phyloP scores from a whole-genome alignment of 2,888 invertebrate species.

The Orgyia antiqua region DNA sequence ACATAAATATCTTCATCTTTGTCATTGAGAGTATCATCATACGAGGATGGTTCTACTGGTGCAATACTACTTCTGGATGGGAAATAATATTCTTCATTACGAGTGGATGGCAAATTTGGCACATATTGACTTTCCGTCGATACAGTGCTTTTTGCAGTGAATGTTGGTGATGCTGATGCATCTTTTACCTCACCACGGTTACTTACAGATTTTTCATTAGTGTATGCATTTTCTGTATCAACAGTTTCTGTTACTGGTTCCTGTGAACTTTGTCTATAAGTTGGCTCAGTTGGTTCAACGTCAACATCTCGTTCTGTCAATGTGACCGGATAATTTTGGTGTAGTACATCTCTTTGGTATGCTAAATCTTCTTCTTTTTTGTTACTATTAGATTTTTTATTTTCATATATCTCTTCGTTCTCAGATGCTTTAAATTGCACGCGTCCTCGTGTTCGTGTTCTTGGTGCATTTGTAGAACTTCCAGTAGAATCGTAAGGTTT shows the following conservation, averaged over 20 bases:
- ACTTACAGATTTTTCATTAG: slow-evolving; percentile 57
- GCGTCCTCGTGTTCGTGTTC: slow-evolving; percentile 69
- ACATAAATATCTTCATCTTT: slow-evolving; percentile 41
- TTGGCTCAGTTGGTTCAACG: slow-evolving; percentile 66
- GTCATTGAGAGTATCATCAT: slow-evolving; percentile 36
- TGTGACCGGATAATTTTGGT: slow-evolving; percentile 81
- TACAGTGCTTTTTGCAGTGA: slow-evolving; percentile 34
- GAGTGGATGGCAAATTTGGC: slow-evolving; percentile 37
- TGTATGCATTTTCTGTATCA: slow-evolving; percentile 66
- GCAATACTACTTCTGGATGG: slow-evolving; percentile 43
- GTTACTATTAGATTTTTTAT: slow-evolving; percentile 35
- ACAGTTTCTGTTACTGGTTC: slow-evolving; percentile 40
- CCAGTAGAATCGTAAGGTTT: slow-evolving; percentile 45
- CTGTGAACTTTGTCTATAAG: slow-evolving; percentile 33
- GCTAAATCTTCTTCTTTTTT: slow-evolving; percentile 71
- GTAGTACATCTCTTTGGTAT: slow-evolving; percentile 80
- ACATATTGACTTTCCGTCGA: slow-evolving; percentile 45
- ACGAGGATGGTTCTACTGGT: slow-evolving; percentile 39
- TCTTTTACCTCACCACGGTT: slow-evolving; percentile 42
- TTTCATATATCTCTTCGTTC: slow-evolving; percentile 51
- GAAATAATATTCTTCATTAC: slow-evolving; percentile 43
- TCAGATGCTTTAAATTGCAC: slow-evolving; percentile 70
- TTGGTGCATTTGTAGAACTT: slow-evolving; percentile 51
- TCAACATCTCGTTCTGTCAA: slow-evolving; percentile 69
- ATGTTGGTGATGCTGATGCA: slow-evolving; percentile 30